Evolutionary conservation across 2,113 vertebrate species (phyloP).

Genomic region (Oxygymnocypris stewartii): DNA sequence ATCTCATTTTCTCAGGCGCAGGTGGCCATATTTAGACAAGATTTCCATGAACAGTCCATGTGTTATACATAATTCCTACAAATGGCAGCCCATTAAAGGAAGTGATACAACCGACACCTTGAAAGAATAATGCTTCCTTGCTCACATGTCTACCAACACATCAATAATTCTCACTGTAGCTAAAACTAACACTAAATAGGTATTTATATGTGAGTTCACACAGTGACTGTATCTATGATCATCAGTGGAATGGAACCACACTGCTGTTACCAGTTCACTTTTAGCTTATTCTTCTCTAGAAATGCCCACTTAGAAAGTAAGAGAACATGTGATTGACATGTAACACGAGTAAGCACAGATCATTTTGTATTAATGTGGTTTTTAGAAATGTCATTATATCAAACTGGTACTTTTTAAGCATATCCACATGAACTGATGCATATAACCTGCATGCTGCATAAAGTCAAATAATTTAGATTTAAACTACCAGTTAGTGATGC

Average conservation of each 20-base stretch:
- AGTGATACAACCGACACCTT: too few relatives aligned
- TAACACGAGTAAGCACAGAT: background rate
- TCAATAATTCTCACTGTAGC: background rate
- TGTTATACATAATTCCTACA: constrained; percentile 4
- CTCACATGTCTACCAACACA: background rate
- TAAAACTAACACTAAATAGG: background rate
- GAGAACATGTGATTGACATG: background rate
- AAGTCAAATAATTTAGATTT: background rate
- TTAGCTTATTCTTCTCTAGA: background rate
- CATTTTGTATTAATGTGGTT: background rate
- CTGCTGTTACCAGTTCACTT: background rate
- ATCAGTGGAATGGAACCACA: background rate
- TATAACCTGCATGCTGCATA: background rate
- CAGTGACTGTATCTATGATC: background rate
- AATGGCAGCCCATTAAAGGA: background rate
- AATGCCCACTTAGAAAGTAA: background rate
- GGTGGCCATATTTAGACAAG: constrained; percentile 1
- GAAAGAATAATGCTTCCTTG: background rate
- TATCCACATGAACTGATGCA: background rate
- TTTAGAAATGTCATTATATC: background rate
- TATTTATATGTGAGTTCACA: background rate
- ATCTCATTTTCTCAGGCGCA: constrained; percentile 34
- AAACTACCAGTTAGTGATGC: background rate
- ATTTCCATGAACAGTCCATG: background rate
- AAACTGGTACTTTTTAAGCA: background rate